A percentile compares a stretch with the other conserved stretches of the same genome.
Conservation (phyloP, 2,797 vertebrate genomes). For the Loris lydekkerianus region DNA sequence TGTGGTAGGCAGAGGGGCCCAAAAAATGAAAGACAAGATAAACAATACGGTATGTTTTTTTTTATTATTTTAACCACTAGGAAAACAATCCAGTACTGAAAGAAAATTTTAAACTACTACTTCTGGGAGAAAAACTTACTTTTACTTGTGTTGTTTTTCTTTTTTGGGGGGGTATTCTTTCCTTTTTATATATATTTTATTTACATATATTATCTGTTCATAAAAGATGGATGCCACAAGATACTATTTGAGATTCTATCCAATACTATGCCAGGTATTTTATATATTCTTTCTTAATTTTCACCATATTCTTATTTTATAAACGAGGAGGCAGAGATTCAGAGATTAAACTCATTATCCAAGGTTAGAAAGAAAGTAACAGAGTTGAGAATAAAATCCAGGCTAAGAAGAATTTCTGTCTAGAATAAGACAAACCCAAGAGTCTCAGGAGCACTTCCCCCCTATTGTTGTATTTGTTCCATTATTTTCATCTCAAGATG, state of each 20-base stretch:
- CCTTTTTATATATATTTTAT: not conserved
- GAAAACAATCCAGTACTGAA: not conserved
- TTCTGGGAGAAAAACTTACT: not conserved
- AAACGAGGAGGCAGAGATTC: constrained; percentile 52
- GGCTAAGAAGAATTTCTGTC: not conserved
- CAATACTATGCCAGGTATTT: not conserved
- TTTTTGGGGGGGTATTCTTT: not conserved
- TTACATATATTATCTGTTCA: not conserved
- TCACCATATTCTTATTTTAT: not conserved
- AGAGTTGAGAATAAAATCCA: constrained; percentile 18
- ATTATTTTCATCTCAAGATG: not conserved
- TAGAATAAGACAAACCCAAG: not conserved
- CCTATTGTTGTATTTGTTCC: not conserved
- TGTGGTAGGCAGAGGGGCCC: not conserved
- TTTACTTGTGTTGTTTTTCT: not conserved
- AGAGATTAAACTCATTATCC: not conserved
- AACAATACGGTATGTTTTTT: not conserved
- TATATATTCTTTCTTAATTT: not conserved
- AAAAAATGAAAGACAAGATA: constrained; percentile 16
- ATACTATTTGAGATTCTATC: not conserved
- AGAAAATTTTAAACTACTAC: not conserved
- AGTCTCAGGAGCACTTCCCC: not conserved
- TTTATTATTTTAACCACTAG: too few relatives aligned
- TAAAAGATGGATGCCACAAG: not conserved
- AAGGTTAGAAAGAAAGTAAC: not conserved